A percentile compares a stretch with the other conserved stretches of the same genome.
Conservation (phyloP, 2,797 vertebrate species). For the Lindbergichthys nudifrons region DNA sequence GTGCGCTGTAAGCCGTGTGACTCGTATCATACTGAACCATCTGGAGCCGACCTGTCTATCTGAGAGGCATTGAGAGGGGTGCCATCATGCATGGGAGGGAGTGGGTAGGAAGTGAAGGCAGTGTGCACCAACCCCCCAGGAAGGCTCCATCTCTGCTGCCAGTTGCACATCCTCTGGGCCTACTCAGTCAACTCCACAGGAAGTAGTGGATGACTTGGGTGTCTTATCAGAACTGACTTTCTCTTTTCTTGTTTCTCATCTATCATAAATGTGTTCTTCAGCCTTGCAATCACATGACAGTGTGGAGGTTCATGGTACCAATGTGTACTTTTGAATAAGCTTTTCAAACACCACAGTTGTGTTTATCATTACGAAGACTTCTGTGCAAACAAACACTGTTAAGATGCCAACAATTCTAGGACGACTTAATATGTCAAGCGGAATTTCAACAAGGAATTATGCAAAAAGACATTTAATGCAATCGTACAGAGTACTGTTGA, state of each 20-base stretch:
- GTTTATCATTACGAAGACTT: background rate
- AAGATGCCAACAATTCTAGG: background rate
- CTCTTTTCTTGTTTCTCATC: slow-evolving; percentile 20
- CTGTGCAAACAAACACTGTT: background rate
- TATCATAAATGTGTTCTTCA: slow-evolving; percentile 8
- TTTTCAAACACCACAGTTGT: background rate
- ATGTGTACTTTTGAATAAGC: background rate
- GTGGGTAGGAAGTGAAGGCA: slow-evolving; percentile 66
- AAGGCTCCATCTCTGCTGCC: slow-evolving; percentile 72
- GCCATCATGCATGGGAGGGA: slow-evolving; percentile 37
- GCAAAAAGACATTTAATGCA: background rate
- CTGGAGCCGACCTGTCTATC: slow-evolving; percentile 85
- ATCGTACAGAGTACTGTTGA: no score
- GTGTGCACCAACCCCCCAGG: slow-evolving; percentile 72
- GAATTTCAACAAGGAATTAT: background rate
- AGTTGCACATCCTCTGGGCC: slow-evolving; percentile 80
- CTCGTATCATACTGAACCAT: slow-evolving; percentile 91
- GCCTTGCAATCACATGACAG: background rate
- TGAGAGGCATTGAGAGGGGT: slow-evolving; percentile 60
- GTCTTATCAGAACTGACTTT: slow-evolving; percentile 43
- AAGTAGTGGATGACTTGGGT: slow-evolving; percentile 67
- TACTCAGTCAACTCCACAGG: slow-evolving; percentile 74
- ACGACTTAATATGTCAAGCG: background rate
- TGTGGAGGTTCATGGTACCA: background rate
- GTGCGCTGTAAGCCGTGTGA: slow-evolving; percentile 55